Base-by-base conservation (phyloP, 2,888 invertebrate genomes). In the Apamea monoglypha region DNA sequence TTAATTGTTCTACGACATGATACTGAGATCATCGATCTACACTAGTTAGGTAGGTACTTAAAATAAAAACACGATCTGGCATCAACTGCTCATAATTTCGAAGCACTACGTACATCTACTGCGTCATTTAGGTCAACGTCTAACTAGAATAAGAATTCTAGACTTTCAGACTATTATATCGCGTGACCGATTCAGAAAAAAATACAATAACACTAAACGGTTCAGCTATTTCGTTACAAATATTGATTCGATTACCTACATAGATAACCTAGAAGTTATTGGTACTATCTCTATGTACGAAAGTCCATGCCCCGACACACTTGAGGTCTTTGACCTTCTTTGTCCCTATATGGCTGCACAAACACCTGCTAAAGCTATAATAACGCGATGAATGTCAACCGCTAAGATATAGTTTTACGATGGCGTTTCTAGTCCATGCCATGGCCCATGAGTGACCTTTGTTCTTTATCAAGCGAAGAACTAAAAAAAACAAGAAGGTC, bases 311-410 rank as follows among this genome's bases (percentile, higher is more conserved):
- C 16, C 50, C 44, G 44, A 61, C 53, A 29, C 21, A 63, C 50
- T 59, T 44, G 18, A 36, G 81, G 74, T 81, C 75, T 73, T 81
- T 78, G 77, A 84, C 81, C 85, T 61, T 72, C 29, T 81, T 74
- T 68, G 61, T 32, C 59, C 16, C n/a, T 72, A 10, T 80, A 84
- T 53, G 80, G 84, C 84, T 84, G 74, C 76, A 3, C 59, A n/a
- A 64, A 8, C 61, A 76, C 32, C 66, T 59, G 25, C 29, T 66
- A 40, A 67, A 73, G 50, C 44, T 36, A 74, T 78, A 63, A 40
- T 78, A 78, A 70, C 14, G 70, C 78, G 50, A 78, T 78, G 71
- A 83, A 74, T 63, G 70, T 70, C 70, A 47, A 71, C 59, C 59
- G 50, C 53, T 59, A 59, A 59, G 64, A 59, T 36, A 73, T 76